Conservation (phyloP, 2,113 vertebrate genomes). For the Ochotona princeps region DNA sequence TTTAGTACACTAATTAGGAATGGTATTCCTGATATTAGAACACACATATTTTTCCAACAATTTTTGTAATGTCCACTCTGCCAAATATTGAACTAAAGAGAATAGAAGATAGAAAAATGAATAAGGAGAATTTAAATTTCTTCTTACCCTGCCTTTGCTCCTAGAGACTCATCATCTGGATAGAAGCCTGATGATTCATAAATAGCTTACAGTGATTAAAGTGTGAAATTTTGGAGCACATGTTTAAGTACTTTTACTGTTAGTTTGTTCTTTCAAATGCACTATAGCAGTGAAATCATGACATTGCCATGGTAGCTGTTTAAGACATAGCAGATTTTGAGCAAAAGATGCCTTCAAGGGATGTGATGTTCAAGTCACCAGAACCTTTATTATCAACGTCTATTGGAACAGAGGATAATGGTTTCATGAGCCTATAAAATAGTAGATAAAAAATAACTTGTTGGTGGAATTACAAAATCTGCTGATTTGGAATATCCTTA, state of each 20-base stretch:
- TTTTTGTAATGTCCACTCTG: neutral
- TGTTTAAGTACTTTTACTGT: neutral
- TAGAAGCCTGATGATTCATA: neutral
- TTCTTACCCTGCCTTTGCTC: neutral
- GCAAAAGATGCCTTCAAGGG: neutral
- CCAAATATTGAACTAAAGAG: neutral
- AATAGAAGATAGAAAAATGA: neutral
- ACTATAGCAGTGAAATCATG: neutral
- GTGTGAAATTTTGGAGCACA: neutral
- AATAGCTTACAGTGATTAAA: neutral
- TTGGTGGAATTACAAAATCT: neutral
- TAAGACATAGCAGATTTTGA: neutral
- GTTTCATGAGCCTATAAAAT: neutral
- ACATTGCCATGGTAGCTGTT: neutral
- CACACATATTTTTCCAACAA: neutral
- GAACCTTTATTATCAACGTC: neutral
- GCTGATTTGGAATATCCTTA: neutral
- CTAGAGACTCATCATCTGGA: neutral
- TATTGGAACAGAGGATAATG: neutral
- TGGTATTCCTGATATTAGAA: neutral
- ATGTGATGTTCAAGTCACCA: neutral
- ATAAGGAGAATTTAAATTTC: constrained; percentile 19
- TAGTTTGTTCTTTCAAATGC: neutral
- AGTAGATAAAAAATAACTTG: neutral
- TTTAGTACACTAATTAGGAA: neutral